These are phyloP conservation scores for Dendrolimus punctatus DNA, from an alignment of 1,140 invertebrate species.

Conservation along the genomic window DNA sequence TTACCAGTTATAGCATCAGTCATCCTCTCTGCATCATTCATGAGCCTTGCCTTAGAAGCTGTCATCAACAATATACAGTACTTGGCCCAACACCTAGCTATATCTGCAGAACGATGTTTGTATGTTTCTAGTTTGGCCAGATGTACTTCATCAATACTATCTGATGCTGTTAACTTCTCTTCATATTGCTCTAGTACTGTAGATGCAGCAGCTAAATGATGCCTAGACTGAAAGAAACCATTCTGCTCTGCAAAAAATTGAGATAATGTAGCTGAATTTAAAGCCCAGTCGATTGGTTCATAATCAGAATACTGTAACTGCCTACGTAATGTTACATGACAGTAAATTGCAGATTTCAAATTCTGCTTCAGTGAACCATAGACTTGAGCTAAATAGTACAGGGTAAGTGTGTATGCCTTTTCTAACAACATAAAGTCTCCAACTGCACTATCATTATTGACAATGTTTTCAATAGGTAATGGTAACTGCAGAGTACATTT, in stretches of 20 bases:
- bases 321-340: constrained; percentile 86
- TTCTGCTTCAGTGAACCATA: constrained; percentile 82
- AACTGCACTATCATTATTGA: constrained; percentile 60
- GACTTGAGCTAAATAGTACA: constrained; percentile 92
- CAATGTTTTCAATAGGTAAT: constrained; percentile 75
- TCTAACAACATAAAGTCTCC: constrained; percentile 77
- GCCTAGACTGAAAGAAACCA: constrained; percentile 83
- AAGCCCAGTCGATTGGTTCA: constrained; percentile 90
- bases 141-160: constrained; percentile 73
- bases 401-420: constrained; percentile 84
- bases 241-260: constrained; percentile 87
- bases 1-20: constrained; percentile 52
- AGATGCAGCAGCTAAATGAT: constrained; percentile 87
- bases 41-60: constrained; percentile 80
- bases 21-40: constrained; percentile 66
- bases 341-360: constrained; percentile 86
- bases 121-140: constrained; percentile 80
- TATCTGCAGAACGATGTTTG: constrained; percentile 86
- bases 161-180: constrained; percentile 66
- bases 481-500: constrained; percentile 68
- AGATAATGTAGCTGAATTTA: constrained; percentile 92
- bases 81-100: constrained; percentile 91
- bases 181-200: constrained; percentile 80
- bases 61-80: constrained; percentile 86
- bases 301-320: constrained; percentile 84